Evolutionary conservation across 2,888 invertebrate species (phyloP), one percentile per base, ranked within the genome.

Genomic region (Cerastis leucographa): DNA sequence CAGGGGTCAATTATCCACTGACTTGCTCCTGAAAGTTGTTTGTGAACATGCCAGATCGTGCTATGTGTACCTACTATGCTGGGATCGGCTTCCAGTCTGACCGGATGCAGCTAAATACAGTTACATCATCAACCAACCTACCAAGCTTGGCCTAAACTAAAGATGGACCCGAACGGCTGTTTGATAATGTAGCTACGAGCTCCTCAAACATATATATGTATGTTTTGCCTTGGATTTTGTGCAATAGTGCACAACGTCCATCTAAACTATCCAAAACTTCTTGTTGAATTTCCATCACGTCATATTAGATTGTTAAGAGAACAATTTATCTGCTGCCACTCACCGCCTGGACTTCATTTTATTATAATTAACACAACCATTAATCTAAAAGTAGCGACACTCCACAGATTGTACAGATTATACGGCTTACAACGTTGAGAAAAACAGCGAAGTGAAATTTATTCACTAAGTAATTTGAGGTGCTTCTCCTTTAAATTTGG

Each of bases 301-400:
- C 40, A 83, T 78, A 85, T 83, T 78, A 80, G 42, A 66, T 70
- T 83, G 80, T 82, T 76, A 73, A 49, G 74, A 64, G 62, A 76
- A 86, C 77, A 80, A 85, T 86, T 85, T 85, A 78, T 87, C 78
- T 68, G 46, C 76, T 74, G 81, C 65, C 78, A 81, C 44, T 80
- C 73, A 78, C 61, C 66, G 80, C 67, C 66, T 81, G 78, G 77
- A 77, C 82, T 83, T 77, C 54, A 77, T 81, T 83, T 84, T 80
- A 76, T 76, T 76, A 85, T 83, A 83, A 85, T 87, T 85, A 85
- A 71, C 80, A 69, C 40, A 44, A 75, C 74, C 80, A 86, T 87
- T 85, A 87, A 87, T 87, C 85, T 87, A 65, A 75, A 79, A 65
- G 64, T 81, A 80, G 77, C 75, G 80, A 83, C 83, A 74, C 54